These are phyloP conservation scores for Orchestes rusci DNA, from an alignment of 2,888 invertebrate species.

Conservation along the genomic window DNA sequence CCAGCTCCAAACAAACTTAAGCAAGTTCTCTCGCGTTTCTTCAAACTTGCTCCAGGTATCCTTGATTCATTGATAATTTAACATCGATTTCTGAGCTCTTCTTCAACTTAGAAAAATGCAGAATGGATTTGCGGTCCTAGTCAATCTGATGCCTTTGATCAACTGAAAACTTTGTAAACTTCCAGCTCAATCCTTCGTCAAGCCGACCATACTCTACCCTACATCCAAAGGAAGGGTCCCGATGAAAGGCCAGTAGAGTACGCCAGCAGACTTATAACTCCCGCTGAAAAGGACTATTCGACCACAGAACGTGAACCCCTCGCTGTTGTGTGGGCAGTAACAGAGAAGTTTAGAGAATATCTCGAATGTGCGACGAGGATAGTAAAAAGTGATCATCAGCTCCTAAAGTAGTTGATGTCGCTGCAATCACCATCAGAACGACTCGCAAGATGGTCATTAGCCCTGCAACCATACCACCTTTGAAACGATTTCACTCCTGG, in stretches of 20 bases:
- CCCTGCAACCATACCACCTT: background rate
- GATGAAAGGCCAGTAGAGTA: too few relatives aligned
- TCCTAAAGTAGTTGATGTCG: background rate
- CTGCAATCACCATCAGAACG: too few relatives aligned
- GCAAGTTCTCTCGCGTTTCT: constrained; percentile 25
- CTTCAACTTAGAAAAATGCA: constrained; percentile 20
- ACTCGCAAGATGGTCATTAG: too few relatives aligned
- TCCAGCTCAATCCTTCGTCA: too few relatives aligned
- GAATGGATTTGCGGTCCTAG: constrained; percentile 8
- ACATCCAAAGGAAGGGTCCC: too few relatives aligned
- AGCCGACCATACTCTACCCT: too few relatives aligned
- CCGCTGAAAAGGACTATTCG: too few relatives aligned
- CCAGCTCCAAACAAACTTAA: too few relatives aligned
- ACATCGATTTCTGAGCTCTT: constrained; percentile 22
- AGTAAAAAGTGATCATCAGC: constrained; percentile 2
- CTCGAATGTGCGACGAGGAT: background rate
- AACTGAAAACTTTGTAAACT: too few relatives aligned
- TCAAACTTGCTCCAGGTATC: constrained; percentile 25
- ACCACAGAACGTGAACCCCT: constrained; percentile 23
- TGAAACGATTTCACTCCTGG: background rate
- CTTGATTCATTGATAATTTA: constrained; percentile 23
- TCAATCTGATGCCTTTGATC: too few relatives aligned
- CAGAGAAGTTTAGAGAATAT: constrained; percentile 11
- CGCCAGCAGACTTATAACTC: constrained; percentile 28
- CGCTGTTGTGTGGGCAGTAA: constrained; percentile 2